Evolutionary conservation across 2,888 invertebrate species (phyloP).

Genomic region (Apamea monoglypha): DNA sequence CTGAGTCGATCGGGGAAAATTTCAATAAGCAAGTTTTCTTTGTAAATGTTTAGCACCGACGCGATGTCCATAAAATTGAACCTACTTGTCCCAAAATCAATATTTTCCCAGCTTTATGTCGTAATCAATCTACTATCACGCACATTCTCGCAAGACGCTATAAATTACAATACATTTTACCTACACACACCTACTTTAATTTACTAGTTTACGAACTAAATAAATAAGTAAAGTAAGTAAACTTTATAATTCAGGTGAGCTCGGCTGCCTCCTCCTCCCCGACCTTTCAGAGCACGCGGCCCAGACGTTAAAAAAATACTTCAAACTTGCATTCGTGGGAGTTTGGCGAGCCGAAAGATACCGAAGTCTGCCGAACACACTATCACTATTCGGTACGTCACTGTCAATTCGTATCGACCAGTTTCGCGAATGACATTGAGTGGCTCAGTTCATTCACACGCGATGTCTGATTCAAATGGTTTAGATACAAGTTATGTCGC

Average conservation of each 20-base stretch:
- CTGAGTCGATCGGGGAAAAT: not conserved
- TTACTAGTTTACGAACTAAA: slow-evolving; percentile 26
- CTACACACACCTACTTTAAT: slow-evolving; percentile 4
- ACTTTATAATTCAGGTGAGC: slow-evolving; percentile 20
- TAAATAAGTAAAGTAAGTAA: slow-evolving; percentile 21
- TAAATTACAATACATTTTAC: slow-evolving; percentile 22
- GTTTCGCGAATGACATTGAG: slow-evolving; percentile 59
- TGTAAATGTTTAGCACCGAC: not conserved
- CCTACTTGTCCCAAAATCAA: slow-evolving; percentile 13
- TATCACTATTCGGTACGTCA: slow-evolving; percentile 59
- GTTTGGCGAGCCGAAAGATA: slow-evolving; percentile 31
- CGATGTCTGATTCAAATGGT: slow-evolving; percentile 40
- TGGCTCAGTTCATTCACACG: slow-evolving; percentile 58
- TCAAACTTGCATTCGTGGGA: slow-evolving; percentile 21
- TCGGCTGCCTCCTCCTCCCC: slow-evolving; percentile 26
- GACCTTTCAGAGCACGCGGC: slow-evolving; percentile 17
- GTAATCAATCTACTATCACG: slow-evolving; percentile 6
- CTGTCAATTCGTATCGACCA: slow-evolving; percentile 57
- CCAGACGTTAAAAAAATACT: slow-evolving; percentile 9
- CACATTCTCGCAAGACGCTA: slow-evolving; percentile 19
- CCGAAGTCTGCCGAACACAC: slow-evolving; percentile 38
- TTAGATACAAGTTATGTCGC: slow-evolving; percentile 19
- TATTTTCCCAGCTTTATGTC: slow-evolving; percentile 8
- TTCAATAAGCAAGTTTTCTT: not conserved
- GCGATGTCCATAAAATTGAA: not conserved